Percentiles rank a stretch among this genome's conserved stretches.
Evolutionary conservation across 2,888 invertebrate genomes (phyloP).

Genomic region (Hypselothyrea guttata): DNA sequence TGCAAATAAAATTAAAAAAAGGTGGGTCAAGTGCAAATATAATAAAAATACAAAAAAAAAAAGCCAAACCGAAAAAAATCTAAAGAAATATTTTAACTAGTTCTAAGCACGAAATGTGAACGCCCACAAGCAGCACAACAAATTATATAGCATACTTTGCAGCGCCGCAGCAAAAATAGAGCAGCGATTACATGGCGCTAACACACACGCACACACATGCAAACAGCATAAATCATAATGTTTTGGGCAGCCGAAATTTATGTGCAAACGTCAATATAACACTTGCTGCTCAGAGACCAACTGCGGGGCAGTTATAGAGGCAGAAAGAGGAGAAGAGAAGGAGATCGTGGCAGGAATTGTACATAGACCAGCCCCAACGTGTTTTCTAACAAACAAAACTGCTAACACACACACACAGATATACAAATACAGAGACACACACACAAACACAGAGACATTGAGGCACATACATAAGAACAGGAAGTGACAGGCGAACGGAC

Average conservation of each 20-base stretch:
- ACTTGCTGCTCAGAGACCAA: constrained; percentile 63
- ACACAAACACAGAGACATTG: neutral
- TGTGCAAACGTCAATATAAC: constrained; percentile 75
- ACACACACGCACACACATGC: constrained; percentile 20
- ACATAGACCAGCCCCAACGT: constrained; percentile 53
- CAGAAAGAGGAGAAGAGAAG: neutral
- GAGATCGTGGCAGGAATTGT: constrained; percentile 3
- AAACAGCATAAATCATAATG: constrained; percentile 69
- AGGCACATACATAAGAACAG: constrained; percentile 33
- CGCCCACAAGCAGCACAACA: constrained; percentile 27
- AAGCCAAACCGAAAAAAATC: neutral
- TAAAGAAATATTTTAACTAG: constrained; percentile 54
- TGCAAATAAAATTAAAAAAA: constrained; percentile 44
- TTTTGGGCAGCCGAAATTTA: constrained; percentile 55
- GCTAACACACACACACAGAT: constrained; percentile 23
- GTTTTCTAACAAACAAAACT: constrained; percentile 53
- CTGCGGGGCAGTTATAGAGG: no score
- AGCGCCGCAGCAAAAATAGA: constrained; percentile 57
- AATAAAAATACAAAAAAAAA: constrained; percentile 26
- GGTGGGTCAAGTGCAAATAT: constrained; percentile 80
- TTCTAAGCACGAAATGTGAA: constrained; percentile 63
- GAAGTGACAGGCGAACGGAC: constrained; percentile 60
- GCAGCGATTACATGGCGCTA: constrained; percentile 53
- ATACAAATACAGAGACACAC: neutral
- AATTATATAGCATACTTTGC: constrained; percentile 62